phyloP scores from a whole-genome alignment of 2,888 invertebrate genomes.

The Drosophila leonis region DNA sequence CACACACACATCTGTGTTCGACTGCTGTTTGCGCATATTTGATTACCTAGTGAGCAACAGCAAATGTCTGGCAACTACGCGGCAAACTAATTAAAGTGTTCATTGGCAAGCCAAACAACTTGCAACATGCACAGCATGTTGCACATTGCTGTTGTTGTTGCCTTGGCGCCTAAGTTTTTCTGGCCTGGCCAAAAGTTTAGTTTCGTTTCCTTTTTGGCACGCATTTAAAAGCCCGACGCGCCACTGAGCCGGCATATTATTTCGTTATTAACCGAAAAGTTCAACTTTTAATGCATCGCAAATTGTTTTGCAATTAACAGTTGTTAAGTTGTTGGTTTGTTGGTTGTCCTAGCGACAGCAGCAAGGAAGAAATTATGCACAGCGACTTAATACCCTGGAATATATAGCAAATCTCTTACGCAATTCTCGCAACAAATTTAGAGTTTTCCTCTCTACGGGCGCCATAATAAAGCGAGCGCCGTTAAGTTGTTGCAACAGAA shows the following conservation, averaged over 20 bases:
- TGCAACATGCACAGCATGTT: conserved; percentile 20
- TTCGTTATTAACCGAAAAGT: conserved; percentile 27
- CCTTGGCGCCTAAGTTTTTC: conserved; percentile 10
- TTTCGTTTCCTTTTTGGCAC: conserved; percentile 11
- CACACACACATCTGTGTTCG: not conserved
- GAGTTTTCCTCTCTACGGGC: not conserved
- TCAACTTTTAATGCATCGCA: conserved; percentile 73
- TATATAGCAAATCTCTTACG: not conserved
- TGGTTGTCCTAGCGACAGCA: conserved; percentile 27
- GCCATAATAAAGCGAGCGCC: conserved; percentile 24
- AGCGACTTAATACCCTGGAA: conserved; percentile 1
- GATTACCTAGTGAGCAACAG: conserved; percentile 51
- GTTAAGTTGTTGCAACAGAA: conserved; percentile 61
- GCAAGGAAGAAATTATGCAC: not conserved
- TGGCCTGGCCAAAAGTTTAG: conserved; percentile 6
- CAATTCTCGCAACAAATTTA: not conserved
- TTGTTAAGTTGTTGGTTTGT: conserved; percentile 27
- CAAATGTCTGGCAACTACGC: conserved; percentile 17
- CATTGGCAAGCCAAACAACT: conserved; percentile 48
- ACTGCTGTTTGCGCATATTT: conserved; percentile 76
- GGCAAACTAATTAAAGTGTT: conserved; percentile 69
- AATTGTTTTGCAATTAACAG: conserved; percentile 75
- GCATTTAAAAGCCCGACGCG: conserved; percentile 2
- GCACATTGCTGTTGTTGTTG: not conserved
- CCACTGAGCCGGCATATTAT: conserved; percentile 22